A percentile compares a stretch with the other conserved stretches of the same genome.
Conservation (phyloP, 2,888 invertebrate species). For the Microplitis manilae region DNA sequence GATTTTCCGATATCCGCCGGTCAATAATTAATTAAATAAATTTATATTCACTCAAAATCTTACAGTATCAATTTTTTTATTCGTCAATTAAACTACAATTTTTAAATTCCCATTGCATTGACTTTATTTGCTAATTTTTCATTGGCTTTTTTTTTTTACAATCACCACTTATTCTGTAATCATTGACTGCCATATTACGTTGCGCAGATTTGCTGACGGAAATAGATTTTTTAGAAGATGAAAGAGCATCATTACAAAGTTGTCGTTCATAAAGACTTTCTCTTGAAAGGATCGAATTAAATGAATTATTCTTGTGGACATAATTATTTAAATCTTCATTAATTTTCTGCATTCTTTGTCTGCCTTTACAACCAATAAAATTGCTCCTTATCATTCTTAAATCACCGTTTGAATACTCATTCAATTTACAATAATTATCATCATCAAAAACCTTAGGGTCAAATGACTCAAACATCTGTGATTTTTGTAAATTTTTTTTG, state of each 20-base stretch:
- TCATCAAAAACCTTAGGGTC: neutral
- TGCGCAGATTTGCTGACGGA: too few species aligned
- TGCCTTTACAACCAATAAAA: slow-evolving; percentile 1
- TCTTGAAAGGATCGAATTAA: slow-evolving; percentile 22
- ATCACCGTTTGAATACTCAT: neutral
- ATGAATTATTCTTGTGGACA: slow-evolving; percentile 27
- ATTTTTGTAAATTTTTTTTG: neutral
- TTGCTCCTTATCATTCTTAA: neutral
- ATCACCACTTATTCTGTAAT: too few species aligned
- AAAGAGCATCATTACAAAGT: slow-evolving; percentile 16
- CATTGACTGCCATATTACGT: too few species aligned
- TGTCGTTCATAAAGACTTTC: neutral
- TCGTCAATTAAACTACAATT: too few species aligned
- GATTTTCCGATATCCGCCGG: too few species aligned
- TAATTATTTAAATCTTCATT: slow-evolving; percentile 23
- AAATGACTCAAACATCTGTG: neutral
- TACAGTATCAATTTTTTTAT: too few species aligned
- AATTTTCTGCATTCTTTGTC: slow-evolving; percentile 1
- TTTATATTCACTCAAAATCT: too few species aligned
- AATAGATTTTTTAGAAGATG: slow-evolving; percentile 24
- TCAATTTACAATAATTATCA: neutral
- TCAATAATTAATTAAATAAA: too few species aligned
- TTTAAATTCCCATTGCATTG: too few species aligned
- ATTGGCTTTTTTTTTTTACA: too few species aligned
- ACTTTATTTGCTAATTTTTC: too few species aligned